Base-by-base conservation (phyloP, 2,888 invertebrate genomes). In the Chorisops tibialis region DNA sequence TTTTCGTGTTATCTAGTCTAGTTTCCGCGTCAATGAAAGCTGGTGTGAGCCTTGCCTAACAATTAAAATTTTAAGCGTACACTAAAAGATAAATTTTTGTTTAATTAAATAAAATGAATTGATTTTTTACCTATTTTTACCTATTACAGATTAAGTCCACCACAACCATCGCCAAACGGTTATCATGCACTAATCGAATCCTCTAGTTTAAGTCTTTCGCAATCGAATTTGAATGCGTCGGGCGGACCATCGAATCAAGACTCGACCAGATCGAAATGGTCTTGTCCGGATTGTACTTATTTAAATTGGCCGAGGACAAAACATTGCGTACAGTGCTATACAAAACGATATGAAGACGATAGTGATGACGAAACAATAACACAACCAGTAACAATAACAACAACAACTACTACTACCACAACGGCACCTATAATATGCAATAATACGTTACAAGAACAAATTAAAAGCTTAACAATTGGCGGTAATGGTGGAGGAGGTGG, bases 221-320 rank as follows among this genome's bases (percentile, higher is more conserved):
- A 69, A 50, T 67, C 65, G 41, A 70, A 69, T 67, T 69, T 75
- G 50, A 77, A 67, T 68, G 71, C 76, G 19, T 75, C 73, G 63
- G 75, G 73, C 22, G 75, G 73, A 22, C 67, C 72, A 39, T 73
- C 71, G 45, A 59, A 54, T 22, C 69, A 69, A 61, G 70, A 69
- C n/a, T 64, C 71, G 22, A 60, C 63, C n/a, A 75, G 75, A 59
- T 77, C 78, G 41, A 83, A 83, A 72, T 85, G 85, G 85, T 73
- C 80, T 30, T 91, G 91, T 73, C 83, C 84, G 68, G 80, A 81
- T 69, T 91, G 91, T 78, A 89, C 89, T 54, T 89, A 86, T 76
- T 78, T 86, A 51, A 91, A 91, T 76, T 86, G 83, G 80, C 83
- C 84, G 59, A 84, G 85, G 64, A 83, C 88, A 52, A 79, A 82